Evolutionary conservation across 1,140 invertebrate species (phyloP), one percentile per base, ranked within the genome.

Genomic region (Drosophila sp.): DNA sequence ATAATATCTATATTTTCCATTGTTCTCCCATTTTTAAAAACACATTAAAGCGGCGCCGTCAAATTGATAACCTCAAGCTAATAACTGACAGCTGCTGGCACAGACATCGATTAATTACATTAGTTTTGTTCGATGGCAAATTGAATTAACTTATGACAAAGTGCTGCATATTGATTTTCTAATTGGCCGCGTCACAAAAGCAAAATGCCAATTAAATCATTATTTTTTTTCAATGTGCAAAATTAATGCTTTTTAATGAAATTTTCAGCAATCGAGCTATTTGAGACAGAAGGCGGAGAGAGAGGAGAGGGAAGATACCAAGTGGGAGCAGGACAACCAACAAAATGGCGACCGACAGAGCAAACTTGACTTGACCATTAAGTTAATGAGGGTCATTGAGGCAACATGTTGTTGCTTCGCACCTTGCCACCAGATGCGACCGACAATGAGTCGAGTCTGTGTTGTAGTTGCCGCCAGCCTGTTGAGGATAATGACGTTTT

Each of bases 351-450:
- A 29, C 48, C 14, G 41, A 27, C 65, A 57, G 45, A 14, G 38
- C 40, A 69, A 74, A 63, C 65, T 69, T 48, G 61, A 29, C 58
- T 71, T 80, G 70, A 86, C 78, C 81, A 86, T 86, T 87, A 87
- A 86, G 70, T 81, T 86, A 86, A 86, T 86, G 81, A 86, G 81
- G 81, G 81, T 86, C 78, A 86, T 80, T 86, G 78, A 43, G 70
- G 56, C 81, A 67, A 73, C 75, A 78, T 81, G 81, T 81, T 86
- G 74, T 62, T 43, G 48, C 78, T 86, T 86, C 67, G 65, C 81
- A 86, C 81, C 81, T 86, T 86, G 40, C 80, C 69, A 83, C 59
- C 65, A 71, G 75, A 70, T 41, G 62, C 65, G 66, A 43, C 72
- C 21, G 27, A 69, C 48, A 6, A 43, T 40, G 43, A 29, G 41